phyloP scores from a whole-genome alignment of 2,113 vertebrate genomes.

The Corydoras sp. region DNA sequence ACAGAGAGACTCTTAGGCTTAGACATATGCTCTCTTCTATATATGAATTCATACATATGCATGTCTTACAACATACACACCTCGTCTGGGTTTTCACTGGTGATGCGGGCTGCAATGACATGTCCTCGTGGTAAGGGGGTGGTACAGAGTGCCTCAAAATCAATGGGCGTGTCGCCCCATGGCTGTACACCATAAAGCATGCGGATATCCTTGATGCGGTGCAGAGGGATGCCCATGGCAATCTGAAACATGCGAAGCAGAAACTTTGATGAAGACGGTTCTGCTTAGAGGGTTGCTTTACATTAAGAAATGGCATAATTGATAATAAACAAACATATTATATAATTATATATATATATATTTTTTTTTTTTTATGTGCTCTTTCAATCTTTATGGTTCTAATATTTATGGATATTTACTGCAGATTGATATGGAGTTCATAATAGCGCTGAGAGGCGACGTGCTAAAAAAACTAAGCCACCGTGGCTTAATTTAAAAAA shows the following conservation, averaged over 20 bases:
- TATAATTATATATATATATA: no score
- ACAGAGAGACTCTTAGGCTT: not conserved
- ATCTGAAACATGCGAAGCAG: slow-evolving; percentile 65
- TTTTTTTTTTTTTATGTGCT: no score
- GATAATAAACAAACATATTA: no score
- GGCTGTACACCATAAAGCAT: slow-evolving; percentile 90
- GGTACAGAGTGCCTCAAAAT: slow-evolving; percentile 86
- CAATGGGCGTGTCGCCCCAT: slow-evolving; percentile 86
- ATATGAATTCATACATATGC: not conserved
- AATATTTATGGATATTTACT: no score
- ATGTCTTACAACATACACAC: slow-evolving; percentile 51
- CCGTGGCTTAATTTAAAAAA: no score
- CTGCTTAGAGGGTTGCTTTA: no score
- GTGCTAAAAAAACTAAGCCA: no score
- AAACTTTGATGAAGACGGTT: not conserved
- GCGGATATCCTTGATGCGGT: slow-evolving; percentile 94
- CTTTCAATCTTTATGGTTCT: no score
- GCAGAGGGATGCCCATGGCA: slow-evolving; percentile 93
- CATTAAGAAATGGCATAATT: no score
- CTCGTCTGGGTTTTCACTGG: slow-evolving; percentile 98
- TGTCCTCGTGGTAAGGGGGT: slow-evolving; percentile 88
- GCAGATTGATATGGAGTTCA: no score
- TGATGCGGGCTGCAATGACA: slow-evolving; percentile 95
- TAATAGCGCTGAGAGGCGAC: no score
- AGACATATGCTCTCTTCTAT: no score